Percentiles rank a stretch among this genome's conserved stretches.
Evolutionary conservation across 2,888 invertebrate genomes (phyloP).

Genomic region (Podotricha telesiphe): DNA sequence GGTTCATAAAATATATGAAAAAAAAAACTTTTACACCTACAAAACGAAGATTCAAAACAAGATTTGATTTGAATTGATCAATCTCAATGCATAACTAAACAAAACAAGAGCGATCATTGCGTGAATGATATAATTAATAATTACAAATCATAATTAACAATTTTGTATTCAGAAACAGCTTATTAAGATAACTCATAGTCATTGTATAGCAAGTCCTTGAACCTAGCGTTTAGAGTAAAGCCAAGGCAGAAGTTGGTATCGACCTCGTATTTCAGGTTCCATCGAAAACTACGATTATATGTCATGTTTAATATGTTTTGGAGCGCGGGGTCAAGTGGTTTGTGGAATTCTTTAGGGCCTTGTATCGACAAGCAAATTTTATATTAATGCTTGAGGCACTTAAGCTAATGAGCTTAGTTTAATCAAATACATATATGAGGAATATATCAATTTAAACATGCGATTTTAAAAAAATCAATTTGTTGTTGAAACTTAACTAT

Average conservation of each 20-base stretch:
- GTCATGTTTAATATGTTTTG: slow-evolving; percentile 35
- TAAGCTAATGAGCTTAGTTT: slow-evolving; percentile 1
- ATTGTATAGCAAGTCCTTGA: slow-evolving; percentile 29
- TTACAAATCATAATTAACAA: neutral
- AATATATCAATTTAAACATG: neutral
- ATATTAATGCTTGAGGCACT: slow-evolving; percentile 3
- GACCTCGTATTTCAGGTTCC: slow-evolving; percentile 37
- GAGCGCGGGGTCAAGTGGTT: slow-evolving; percentile 14
- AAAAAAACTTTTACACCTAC: too few relatives aligned
- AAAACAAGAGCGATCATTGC: neutral
- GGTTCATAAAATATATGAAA: too few relatives aligned
- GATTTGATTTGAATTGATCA: too few relatives aligned
- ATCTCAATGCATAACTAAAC: neutral
- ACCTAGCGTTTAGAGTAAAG: slow-evolving; percentile 28
- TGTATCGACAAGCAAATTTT: slow-evolving; percentile 20
- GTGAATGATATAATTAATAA: neutral
- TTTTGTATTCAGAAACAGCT: neutral
- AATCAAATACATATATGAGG: neutral
- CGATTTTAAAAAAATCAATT: too few relatives aligned
- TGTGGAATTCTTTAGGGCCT: slow-evolving; percentile 6
- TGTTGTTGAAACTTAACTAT: too few relatives aligned
- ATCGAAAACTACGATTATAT: slow-evolving; percentile 9
- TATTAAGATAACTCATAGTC: neutral
- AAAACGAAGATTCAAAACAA: too few relatives aligned
- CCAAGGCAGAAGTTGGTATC: slow-evolving; percentile 30